These are phyloP conservation scores for Cyprinodon variegatus DNA, from an alignment of 2,113 vertebrate genomes.

Conservation along the genomic window DNA sequence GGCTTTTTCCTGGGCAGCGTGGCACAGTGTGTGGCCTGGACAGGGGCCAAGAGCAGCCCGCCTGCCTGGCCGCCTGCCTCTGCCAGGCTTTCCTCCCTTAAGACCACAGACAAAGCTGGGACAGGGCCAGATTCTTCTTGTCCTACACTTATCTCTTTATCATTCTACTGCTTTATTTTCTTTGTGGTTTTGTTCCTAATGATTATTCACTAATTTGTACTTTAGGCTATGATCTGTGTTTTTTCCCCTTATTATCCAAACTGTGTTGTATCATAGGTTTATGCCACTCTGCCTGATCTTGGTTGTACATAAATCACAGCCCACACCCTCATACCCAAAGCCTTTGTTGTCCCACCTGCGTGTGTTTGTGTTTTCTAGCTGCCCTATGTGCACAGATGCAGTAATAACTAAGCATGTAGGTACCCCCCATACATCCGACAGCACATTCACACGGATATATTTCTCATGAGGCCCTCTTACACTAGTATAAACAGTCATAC, in stretches of 20 bases:
- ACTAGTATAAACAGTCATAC: conserved; percentile 42
- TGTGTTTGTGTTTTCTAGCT: background rate
- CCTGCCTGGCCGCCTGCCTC: conserved; percentile 65
- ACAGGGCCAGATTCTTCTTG: conserved; percentile 65
- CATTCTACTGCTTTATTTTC: conserved; percentile 25
- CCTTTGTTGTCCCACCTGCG: conserved; percentile 13
- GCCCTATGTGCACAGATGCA: background rate
- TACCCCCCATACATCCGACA: conserved; percentile 6
- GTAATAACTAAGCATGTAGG: conserved; percentile 4
- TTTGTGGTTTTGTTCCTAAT: background rate
- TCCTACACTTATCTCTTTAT: conserved; percentile 54
- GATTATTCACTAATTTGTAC: background rate
- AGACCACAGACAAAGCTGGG: conserved; percentile 82
- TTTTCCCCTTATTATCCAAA: background rate
- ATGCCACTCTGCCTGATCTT: conserved; percentile 2
- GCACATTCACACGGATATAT: conserved; percentile 17
- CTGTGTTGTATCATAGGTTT: conserved; percentile 3
- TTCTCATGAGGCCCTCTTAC: conserved; percentile 24
- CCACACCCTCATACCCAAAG: conserved; percentile 6
- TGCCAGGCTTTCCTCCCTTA: conserved; percentile 49
- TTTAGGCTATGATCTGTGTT: background rate
- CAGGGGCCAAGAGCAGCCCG: conserved; percentile 69
- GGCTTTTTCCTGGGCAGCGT: conserved; percentile 72
- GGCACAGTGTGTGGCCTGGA: conserved; percentile 77
- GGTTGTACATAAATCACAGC: background rate